Base-by-base conservation (phyloP, 1,140 invertebrate species). In the Maconellicoccus hirsutus region DNA sequence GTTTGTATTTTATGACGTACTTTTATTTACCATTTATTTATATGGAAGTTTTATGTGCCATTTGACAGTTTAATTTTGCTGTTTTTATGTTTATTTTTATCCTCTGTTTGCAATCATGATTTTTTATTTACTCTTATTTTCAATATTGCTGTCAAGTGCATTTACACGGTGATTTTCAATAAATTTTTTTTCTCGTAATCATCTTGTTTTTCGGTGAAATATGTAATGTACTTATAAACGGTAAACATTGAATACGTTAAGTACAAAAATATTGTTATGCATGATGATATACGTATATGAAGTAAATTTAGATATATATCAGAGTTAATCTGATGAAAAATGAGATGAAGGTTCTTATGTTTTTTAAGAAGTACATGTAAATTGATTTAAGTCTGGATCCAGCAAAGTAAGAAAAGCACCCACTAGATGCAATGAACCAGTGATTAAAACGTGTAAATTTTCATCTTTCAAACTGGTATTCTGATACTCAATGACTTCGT, bases 371-470 rank as follows among this genome's bases (percentile, higher is more conserved):
- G n/a, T n/a, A n/a, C n/a, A n/a, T n/a, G n/a, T n/a, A n/a, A n/a
- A n/a, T n/a, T n/a, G n/a, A 25, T 25, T 23, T 10, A 23, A 23
- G 25, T 66, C 3, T 66, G 61, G 19, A 66, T 66, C 16, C 19
- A 66, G 4, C 4, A 66, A 3, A 25, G 10, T 19, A 8, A 66
- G 10, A 23, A 66, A 66, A 26, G 61, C 61, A 4, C 10, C 61
- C 8, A 66, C 61, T 26, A 66, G 25, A 66, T 66, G 61, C 21
- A 66, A 19, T 6, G 61, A 66, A 23, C 61, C 61, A 25, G 61
- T 66, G 19, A 66, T 25, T 23, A 66, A 66, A 23, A 66, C 61
- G 25, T 66, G 61, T 25, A 66, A 66, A 3, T 66, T 25, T 10
- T 10, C 10, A 22, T 66, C 22, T 25, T 22, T 4, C 4, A 26